Evolutionary conservation across 2,888 invertebrate species (phyloP).

Genomic region (Pyralis farinalis): DNA sequence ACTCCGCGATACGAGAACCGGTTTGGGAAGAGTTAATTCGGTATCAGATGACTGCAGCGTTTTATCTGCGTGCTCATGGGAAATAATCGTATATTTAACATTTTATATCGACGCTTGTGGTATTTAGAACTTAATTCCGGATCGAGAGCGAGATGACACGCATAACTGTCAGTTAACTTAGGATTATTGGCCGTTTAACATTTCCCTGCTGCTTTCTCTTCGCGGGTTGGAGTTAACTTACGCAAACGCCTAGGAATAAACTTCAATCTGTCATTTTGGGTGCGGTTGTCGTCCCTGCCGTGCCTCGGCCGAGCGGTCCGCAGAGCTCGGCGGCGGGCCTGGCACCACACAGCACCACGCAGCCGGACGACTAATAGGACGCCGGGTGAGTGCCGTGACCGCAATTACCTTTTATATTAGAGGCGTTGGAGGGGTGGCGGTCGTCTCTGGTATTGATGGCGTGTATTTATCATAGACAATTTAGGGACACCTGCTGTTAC

Average conservation of each 20-base stretch:
- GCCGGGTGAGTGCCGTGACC: constrained; percentile 35
- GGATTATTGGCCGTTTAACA: constrained; percentile 40
- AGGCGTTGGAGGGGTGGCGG: constrained; percentile 51
- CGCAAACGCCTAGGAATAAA: not conserved
- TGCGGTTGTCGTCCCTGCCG: too few relatives aligned
- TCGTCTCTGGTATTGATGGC: constrained; percentile 59
- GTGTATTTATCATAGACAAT: constrained; percentile 71
- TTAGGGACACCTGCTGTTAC: constrained; percentile 75
- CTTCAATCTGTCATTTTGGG: not conserved
- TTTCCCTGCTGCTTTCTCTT: constrained; percentile 36
- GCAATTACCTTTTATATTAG: constrained; percentile 53
- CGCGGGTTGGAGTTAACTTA: constrained; percentile 6
- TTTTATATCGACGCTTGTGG: constrained; percentile 35
- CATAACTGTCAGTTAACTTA: constrained; percentile 49
- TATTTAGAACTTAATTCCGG: constrained; percentile 51
- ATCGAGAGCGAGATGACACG: constrained; percentile 34
- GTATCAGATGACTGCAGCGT: constrained; percentile 26
- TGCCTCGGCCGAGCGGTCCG: too few relatives aligned
- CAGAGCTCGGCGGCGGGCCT: too few relatives aligned
- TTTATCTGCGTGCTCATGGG: constrained; percentile 26
- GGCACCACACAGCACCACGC: constrained; percentile 18
- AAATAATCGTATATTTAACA: constrained; percentile 42
- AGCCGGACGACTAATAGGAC: constrained; percentile 28
- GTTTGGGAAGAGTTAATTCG: constrained; percentile 38
- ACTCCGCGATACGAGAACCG: constrained; percentile 27